phyloP scores from a whole-genome alignment of 2,113 vertebrate species.

The Cyprinodon brontotheroides region DNA sequence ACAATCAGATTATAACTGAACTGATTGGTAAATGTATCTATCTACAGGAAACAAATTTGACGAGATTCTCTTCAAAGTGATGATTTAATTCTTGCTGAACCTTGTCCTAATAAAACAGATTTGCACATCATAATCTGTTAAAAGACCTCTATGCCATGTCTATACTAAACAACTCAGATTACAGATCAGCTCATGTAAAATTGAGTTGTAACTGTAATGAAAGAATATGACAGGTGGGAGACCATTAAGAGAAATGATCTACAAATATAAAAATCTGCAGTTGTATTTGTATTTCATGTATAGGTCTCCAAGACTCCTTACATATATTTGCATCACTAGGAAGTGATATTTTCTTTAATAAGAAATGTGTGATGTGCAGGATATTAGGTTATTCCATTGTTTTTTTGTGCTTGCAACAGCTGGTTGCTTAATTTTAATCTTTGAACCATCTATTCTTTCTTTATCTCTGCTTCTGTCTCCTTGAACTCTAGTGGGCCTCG shows the following conservation, averaged over 20 bases:
- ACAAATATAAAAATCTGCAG: neutral
- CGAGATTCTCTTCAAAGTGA: conserved; percentile 24
- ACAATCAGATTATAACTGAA: neutral
- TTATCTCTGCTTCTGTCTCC: no score
- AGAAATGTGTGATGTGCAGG: neutral
- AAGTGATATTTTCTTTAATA: neutral
- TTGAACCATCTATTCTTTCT: no score
- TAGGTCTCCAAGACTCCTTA: neutral
- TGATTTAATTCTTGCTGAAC: neutral
- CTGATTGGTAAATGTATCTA: conserved; percentile 7
- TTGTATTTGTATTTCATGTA: neutral
- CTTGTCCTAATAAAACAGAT: neutral
- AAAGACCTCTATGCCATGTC: neutral
- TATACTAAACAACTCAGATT: neutral
- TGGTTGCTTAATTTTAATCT: neutral
- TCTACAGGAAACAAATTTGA: conserved; percentile 14
- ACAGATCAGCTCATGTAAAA: neutral
- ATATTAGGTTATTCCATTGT: neutral
- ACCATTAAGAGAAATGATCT: neutral
- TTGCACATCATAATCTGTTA: neutral
- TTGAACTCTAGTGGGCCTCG: no score
- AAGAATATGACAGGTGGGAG: conserved; percentile 4
- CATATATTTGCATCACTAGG: neutral
- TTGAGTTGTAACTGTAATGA: neutral
- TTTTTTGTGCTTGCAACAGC: neutral